phyloP scores from a whole-genome alignment of 2,113 vertebrate species.

The Paedocypris sp. region DNA sequence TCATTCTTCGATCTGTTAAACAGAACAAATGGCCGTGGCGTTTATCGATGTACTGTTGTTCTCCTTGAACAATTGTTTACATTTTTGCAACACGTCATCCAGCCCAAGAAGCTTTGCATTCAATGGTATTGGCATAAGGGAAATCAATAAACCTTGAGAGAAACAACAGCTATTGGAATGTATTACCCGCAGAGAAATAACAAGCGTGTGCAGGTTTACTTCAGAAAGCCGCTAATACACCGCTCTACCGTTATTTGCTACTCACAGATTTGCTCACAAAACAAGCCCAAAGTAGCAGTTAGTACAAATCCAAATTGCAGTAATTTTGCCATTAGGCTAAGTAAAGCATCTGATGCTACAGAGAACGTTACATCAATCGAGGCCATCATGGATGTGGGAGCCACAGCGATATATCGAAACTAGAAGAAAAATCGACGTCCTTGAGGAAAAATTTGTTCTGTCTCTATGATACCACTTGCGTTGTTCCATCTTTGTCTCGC shows the following conservation, averaged over 20 bases:
- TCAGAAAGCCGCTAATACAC: not conserved
- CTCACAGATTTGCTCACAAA: not conserved
- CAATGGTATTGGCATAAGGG: not conserved
- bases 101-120: not conserved
- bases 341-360: not conserved
- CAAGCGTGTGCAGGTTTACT: not conserved
- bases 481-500: too few species aligned
- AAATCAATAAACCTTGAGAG: not conserved
- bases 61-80: not conserved
- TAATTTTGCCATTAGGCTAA: not conserved
- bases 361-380: too few species aligned
- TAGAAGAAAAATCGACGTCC: too few species aligned
- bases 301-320: not conserved
- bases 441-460: too few species aligned
- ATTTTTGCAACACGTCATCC: not conserved
- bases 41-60: too few species aligned
- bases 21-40: too few species aligned
- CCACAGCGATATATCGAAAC: too few species aligned
- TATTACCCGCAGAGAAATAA: not conserved
- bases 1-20: too few species aligned
- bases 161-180: not conserved
- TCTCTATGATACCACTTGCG: too few species aligned
- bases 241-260: slow-evolving; percentile 5
- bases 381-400: too few species aligned
- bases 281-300: not conserved